phyloP scores from a whole-genome alignment of 2,797 vertebrate species.

The Oophaga sylvatica region DNA sequence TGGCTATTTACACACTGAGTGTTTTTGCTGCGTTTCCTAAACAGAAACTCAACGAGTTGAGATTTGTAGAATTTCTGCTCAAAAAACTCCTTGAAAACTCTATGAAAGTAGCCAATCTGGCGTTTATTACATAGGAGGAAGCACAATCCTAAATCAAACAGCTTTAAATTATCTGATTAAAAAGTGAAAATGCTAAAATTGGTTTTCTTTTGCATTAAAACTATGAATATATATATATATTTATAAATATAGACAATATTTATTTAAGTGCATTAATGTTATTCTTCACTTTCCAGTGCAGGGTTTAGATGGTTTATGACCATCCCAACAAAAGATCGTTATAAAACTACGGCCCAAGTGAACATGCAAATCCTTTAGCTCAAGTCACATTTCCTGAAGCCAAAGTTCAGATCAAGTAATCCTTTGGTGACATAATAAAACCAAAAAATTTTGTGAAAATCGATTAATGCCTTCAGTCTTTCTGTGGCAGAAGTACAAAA shows the following conservation, averaged over 20 bases:
- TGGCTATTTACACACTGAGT: no score
- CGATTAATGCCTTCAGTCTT: neutral
- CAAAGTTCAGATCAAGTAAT: neutral
- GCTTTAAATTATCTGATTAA: neutral
- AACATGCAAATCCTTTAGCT: constrained; percentile 5
- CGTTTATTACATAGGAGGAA: neutral
- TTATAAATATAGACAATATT: constrained; percentile 21
- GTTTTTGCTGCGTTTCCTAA: no score
- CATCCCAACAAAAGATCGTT: neutral
- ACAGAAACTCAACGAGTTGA: no score
- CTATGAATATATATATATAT: constrained; percentile 34
- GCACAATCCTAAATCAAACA: constrained; percentile 5
- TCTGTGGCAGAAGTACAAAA: neutral
- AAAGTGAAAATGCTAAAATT: constrained; percentile 2
- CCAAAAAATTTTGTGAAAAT: neutral
- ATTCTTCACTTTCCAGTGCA: constrained; percentile 44
- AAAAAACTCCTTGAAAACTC: no score
- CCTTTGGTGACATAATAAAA: constrained; percentile 1
- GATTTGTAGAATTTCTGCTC: no score
- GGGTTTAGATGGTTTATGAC: neutral
- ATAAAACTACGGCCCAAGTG: neutral
- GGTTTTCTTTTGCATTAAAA: constrained; percentile 14
- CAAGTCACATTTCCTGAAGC: neutral
- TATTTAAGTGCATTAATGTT: constrained; percentile 52
- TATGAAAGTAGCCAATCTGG: no score